Evolutionary conservation across 2,113 vertebrate genomes (phyloP), one percentile per base, ranked within the genome.

Genomic region (Embiotoca jacksoni): DNA sequence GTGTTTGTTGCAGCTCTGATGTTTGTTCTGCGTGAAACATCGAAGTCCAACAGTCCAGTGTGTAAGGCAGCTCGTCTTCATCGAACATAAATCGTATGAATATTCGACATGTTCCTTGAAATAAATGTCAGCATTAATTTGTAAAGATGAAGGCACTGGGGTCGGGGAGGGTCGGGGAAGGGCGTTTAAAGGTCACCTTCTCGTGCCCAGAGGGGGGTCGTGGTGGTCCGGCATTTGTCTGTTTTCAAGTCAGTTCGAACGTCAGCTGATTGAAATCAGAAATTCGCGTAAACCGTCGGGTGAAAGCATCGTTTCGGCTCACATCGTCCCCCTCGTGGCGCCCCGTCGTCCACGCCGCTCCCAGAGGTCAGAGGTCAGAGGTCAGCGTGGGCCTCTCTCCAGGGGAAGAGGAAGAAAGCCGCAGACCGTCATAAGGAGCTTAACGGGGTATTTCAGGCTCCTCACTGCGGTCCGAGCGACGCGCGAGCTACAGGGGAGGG

Each of bases 401-500:
- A 44, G 72, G 33, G 46, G 10, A 61, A 30, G 11, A 55, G 63
- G 30, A 35, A 8, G 4, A 23, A 1, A 14, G 47, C 56, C n/a
- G 57, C 49, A 32, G 49, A 64, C 74, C 37, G 10, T 72, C 80
- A 55, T 81, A 90, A 90, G 80, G 64, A 86, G 85, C 85, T 90
- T 88, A 90, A 8, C 1, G 32, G 69, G 68, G 31, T 83, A 88
- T 90, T 88, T 84, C 37, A 68, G 75, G 60, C 57, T 82, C 69
- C 33, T 65, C 55, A 78, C 55, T 67, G 57, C 7, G n/a, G 60
- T 46, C 65, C 23, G 13, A 69, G 70, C 77, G 30, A 23, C 46
- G 53, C 5, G 23, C 3, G 47, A 41, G 1, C 73, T 80, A 72
- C 55, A 54, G 41, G 41, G 31, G 23, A 53, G 33, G 36, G 33